phyloP scores from a whole-genome alignment of 2,113 vertebrate genomes.

The Panurus biarmicus region DNA sequence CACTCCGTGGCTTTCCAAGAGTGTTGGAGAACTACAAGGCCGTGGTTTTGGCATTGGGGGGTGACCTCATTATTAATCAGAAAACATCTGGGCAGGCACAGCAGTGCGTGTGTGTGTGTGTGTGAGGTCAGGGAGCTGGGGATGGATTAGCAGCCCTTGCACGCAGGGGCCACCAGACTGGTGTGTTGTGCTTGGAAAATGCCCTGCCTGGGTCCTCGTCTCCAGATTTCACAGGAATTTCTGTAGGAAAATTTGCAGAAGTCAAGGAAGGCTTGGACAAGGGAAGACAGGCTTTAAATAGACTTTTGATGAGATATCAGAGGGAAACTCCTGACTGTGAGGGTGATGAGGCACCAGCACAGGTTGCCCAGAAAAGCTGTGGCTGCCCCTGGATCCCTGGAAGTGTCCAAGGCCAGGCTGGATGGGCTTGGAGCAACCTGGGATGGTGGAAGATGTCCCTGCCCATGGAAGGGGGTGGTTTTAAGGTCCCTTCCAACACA shows the following conservation, averaged over 20 bases:
- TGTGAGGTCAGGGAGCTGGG: not conserved
- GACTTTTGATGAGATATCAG: not conserved
- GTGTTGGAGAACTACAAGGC: not conserved
- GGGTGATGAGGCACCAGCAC: fast-evolving
- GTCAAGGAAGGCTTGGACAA: not conserved
- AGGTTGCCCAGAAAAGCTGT: not conserved
- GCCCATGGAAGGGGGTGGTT: not conserved
- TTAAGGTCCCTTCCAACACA: not conserved
- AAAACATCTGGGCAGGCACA: constrained; percentile 51
- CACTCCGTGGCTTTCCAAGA: not conserved
- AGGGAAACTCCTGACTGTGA: not conserved
- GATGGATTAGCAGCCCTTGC: not conserved
- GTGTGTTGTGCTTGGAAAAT: not conserved
- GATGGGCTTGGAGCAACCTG: fast-evolving
- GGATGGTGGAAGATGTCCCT: fast-evolving
- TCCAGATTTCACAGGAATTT: not conserved
- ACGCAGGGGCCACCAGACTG: not conserved
- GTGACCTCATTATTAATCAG: not conserved
- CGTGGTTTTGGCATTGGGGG: not conserved
- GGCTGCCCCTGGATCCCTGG: not conserved
- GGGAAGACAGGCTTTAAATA: not conserved
- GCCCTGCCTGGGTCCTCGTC: not conserved
- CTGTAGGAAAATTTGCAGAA: not conserved
- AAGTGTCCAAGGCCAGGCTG: fast-evolving
- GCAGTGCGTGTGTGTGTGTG: not conserved